A percentile compares a stretch with the other conserved stretches of the same genome.
Evolutionary conservation across 1,140 invertebrate species (phyloP).

Genomic region (Chironomus tepperi): DNA sequence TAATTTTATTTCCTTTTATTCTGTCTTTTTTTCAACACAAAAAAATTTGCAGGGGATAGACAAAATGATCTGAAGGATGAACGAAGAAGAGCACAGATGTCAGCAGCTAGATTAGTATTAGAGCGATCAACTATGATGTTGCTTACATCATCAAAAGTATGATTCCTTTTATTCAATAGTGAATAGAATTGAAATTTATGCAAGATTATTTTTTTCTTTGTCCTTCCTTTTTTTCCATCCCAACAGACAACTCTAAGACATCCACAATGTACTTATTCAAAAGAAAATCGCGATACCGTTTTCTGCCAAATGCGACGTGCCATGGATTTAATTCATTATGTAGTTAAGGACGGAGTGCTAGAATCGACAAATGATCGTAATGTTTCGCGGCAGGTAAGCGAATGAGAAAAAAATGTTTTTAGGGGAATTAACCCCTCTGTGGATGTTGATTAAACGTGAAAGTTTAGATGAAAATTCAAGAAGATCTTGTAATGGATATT

Average conservation of each 20-base stretch:
- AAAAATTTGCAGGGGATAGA: slow-evolving; percentile 42
- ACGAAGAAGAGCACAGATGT: slow-evolving; percentile 88
- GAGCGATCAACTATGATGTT: slow-evolving; percentile 98
- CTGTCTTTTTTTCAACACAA: not conserved
- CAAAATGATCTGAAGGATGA: slow-evolving; percentile 92
- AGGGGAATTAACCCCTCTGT: too few species aligned
- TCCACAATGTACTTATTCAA: slow-evolving; percentile 84
- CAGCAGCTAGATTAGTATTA: slow-evolving; percentile 84
- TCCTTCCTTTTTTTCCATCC: not conserved
- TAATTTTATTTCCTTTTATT: not conserved
- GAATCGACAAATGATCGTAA: slow-evolving; percentile 39
- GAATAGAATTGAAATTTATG: not conserved
- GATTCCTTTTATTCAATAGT: slow-evolving; percentile 11
- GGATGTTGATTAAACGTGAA: too few species aligned
- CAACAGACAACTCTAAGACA: slow-evolving; percentile 78
- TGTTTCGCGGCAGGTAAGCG: slow-evolving; percentile 35
- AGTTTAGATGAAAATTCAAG: too few species aligned
- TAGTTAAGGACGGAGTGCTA: slow-evolving; percentile 87
- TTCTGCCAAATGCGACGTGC: slow-evolving; percentile 95
- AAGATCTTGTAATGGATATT: too few species aligned
- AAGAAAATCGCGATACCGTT: slow-evolving; percentile 93
- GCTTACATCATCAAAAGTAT: slow-evolving; percentile 89
- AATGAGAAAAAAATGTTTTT: too few species aligned
- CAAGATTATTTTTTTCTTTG: not conserved
- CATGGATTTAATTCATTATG: slow-evolving; percentile 95